Evolutionary conservation across 1,140 invertebrate genomes (phyloP).

Genomic region (Uloborus diversus): DNA sequence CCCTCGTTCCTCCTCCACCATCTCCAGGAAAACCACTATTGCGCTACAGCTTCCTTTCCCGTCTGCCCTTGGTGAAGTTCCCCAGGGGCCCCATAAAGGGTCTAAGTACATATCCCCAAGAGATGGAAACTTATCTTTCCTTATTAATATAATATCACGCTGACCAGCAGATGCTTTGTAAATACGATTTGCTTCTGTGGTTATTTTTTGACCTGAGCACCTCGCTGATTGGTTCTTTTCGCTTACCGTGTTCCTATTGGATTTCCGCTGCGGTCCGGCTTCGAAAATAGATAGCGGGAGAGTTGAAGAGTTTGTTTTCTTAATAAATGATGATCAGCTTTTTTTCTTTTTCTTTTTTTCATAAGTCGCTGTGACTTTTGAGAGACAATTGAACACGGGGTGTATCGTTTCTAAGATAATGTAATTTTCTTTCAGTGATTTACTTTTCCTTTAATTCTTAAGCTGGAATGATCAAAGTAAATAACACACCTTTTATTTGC

Average conservation of each 20-base stretch:
- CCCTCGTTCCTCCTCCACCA: not conserved
- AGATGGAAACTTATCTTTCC: constrained; percentile 36
- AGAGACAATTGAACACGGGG: no score
- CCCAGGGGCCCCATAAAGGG: constrained; percentile 22
- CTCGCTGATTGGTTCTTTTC: constrained; percentile 45
- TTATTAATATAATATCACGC: constrained; percentile 52
- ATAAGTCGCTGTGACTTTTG: no score
- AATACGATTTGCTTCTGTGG: constrained; percentile 39
- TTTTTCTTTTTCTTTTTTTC: no score
- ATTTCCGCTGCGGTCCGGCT: no score
- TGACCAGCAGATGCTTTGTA: constrained; percentile 47
- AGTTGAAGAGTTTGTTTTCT: no score
- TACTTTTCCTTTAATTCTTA: no score
- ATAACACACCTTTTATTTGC: no score
- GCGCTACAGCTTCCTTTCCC: constrained; percentile 4
- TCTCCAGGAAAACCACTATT: constrained; percentile 28
- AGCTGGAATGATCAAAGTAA: no score
- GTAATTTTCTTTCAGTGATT: no score
- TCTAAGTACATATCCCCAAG: constrained; percentile 48
- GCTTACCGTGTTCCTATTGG: constrained; percentile 28
- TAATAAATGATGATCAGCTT: no score
- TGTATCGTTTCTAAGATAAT: no score
- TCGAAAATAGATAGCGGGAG: no score
- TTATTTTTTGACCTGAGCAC: constrained; percentile 42
- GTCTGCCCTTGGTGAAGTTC: not conserved